phyloP scores from a whole-genome alignment of 2,888 invertebrate species.

The Hydraecia micacea region DNA sequence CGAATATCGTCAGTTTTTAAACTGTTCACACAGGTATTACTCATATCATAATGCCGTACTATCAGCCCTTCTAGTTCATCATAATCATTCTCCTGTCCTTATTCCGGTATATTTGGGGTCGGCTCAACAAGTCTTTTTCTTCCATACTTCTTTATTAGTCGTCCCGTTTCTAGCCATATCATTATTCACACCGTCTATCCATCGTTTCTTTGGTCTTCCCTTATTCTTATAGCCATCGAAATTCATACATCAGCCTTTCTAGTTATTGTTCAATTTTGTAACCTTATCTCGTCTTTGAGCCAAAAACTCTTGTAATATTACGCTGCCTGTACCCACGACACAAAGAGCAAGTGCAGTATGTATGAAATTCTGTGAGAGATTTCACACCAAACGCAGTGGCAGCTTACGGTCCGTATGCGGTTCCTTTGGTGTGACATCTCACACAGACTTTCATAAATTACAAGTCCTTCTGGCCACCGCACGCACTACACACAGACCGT shows the following conservation, averaged over 20 bases:
- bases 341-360: not conserved
- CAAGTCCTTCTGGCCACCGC: not conserved
- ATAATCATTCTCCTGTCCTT: no score
- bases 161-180: no score
- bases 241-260: not conserved
- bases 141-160: no score
- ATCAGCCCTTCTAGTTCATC: no score
- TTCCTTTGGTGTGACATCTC: slow-evolving; percentile 2
- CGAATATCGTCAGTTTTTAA: no score
- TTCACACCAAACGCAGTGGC: not conserved
- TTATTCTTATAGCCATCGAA: not conserved
- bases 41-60: no score
- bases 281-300: not conserved
- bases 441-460: not conserved
- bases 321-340: no score
- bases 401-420: not conserved
- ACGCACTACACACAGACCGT: not conserved
- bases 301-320: not conserved
- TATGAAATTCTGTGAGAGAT: not conserved
- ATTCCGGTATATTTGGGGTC: no score
- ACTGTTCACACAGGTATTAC: no score
- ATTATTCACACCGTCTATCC: no score
- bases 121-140: no score
- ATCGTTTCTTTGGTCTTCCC: not conserved
- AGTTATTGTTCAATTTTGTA: not conserved